phyloP scores from a whole-genome alignment of 2,797 vertebrate species.

The Gorsachius magnificus region DNA sequence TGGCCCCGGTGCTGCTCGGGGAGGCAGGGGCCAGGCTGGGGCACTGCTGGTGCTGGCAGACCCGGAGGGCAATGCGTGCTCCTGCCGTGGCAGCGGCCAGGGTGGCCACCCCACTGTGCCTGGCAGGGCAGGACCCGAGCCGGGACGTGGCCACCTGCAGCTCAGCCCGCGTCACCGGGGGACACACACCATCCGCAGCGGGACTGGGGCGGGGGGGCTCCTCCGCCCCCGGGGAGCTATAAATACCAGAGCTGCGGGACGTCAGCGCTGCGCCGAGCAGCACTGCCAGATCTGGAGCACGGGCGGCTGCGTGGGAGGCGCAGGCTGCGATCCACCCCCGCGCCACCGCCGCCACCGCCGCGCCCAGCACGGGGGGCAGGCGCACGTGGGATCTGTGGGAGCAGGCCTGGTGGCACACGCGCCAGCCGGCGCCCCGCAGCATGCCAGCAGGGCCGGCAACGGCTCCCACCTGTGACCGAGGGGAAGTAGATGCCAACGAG shows the following conservation, averaged over 20 bases:
- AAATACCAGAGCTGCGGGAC: constrained; percentile 16
- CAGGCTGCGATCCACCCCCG: background rate
- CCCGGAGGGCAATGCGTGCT: background rate
- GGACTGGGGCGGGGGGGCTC: background rate
- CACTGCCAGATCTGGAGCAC: constrained; percentile 16
- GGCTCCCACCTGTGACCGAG: constrained; percentile 90
- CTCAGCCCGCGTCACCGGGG: background rate
- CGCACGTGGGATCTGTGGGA: background rate
- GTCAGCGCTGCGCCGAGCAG: background rate
- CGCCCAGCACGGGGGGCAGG: background rate
- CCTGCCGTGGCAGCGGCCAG: background rate
- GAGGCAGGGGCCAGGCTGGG: background rate
- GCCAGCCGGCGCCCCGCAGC: background rate
- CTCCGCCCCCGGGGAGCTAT: constrained; percentile 10
- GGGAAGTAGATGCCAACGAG: constrained; percentile 98
- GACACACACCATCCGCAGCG: background rate
- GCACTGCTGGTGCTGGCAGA: background rate
- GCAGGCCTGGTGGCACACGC: background rate
- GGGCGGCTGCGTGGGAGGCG: constrained; percentile 32
- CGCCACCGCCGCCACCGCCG: no score
- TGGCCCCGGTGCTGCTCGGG: background rate
- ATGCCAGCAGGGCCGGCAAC: background rate
- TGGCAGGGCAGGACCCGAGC: background rate
- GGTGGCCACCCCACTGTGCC: background rate
- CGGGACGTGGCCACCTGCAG: accelerated